phyloP scores from a whole-genome alignment of 2,113 vertebrate genomes.

The Lagopus muta region DNA sequence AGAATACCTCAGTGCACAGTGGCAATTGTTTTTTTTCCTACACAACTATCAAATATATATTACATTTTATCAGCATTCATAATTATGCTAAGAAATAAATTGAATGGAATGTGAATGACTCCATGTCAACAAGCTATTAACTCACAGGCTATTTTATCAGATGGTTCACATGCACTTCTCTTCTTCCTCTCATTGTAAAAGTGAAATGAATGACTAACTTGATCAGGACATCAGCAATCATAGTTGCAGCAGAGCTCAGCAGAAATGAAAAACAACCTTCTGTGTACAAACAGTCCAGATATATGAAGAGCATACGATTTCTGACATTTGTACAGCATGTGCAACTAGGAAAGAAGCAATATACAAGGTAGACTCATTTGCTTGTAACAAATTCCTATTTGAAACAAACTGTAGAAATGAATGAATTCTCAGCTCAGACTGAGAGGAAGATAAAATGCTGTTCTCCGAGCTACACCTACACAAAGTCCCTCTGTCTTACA shows the following conservation, averaged over 20 bases:
- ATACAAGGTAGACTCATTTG: background rate
- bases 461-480: slow-evolving; percentile 1
- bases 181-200: background rate
- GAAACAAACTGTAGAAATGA: background rate
- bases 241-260: background rate
- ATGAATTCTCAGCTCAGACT: background rate
- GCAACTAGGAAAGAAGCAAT: background rate
- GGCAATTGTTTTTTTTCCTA: background rate
- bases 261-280: background rate
- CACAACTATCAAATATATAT: background rate
- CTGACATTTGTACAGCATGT: background rate
- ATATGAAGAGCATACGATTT: background rate
- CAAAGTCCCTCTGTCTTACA: background rate
- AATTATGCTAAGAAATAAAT: slow-evolving; percentile 8
- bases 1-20: background rate
- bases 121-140: slow-evolving; percentile 27
- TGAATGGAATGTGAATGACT: background rate
- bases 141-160: background rate
- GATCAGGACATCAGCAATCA: background rate
- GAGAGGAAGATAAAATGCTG: background rate
- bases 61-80: slow-evolving; percentile 10
- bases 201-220: background rate
- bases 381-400: background rate
- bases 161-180: background rate
- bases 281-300: background rate